Evolutionary conservation across 2,888 invertebrate species (phyloP), one percentile per base, ranked within the genome.

Genomic region (Andrena marginata): DNA sequence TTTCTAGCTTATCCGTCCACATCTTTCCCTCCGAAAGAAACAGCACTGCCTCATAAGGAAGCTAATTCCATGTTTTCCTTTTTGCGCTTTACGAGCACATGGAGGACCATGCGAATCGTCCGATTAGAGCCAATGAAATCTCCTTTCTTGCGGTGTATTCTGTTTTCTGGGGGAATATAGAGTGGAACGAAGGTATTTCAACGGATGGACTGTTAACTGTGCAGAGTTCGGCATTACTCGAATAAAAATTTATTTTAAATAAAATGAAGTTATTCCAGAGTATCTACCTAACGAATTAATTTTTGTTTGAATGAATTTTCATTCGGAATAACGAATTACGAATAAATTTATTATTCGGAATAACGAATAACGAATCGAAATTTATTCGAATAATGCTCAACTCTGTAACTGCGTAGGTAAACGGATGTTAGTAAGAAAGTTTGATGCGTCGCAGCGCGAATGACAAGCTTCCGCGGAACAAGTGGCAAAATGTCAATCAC

Each of bases 21-120:
- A 69, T 80, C 64, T 80, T 56, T 73, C 80, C 35, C 80, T 62
- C 80, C 80, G 42, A 59, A 33, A 59, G 29, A 62, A 79, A 56
- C 23, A n/a, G 56, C 51, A 56, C 42, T 71, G 75, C 42, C 79
- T 76, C 71, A 35, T 72, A 84, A 85, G 76, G 69, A 79, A 85
- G 79, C 80, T 85, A 85, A 85, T 85, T 84, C 75, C 87, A 42
- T 76, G 84, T 84, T 72, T 62, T 74, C 70, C 60, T 73, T 70
- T 70, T 71, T 60, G 49, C 48, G 84, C 69, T 79, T 84, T 56
- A 59, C 79, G 62, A 20, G 35, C 35, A 29, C 84, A 69, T 48
- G 70, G 35, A 63, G 63, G 29, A 56, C 76, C 72, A 67, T 79
- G 64, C 67, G 70, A 84, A 54, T 73, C 59, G 51, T 29, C 48